A percentile compares a stretch with the other conserved stretches of the same genome.
Evolutionary conservation across 2,888 invertebrate genomes (phyloP).

Genomic region (Ophraella communa): DNA sequence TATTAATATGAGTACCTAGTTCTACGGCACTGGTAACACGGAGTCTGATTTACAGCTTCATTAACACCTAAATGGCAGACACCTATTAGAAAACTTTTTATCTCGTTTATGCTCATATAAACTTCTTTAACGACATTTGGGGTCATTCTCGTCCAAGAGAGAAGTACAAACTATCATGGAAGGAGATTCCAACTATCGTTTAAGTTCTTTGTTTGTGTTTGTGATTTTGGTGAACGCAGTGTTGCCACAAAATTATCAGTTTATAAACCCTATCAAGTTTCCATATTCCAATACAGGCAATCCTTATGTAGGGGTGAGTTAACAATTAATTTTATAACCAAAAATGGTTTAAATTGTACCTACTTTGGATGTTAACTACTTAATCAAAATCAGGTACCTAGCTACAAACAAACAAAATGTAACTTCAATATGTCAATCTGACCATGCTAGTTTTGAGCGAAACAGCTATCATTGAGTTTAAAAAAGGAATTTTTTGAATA

Average conservation of each 20-base stretch:
- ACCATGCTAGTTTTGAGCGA: too few relatives aligned
- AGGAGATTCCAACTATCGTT: neutral
- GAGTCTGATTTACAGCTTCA: neutral
- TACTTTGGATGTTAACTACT: too few relatives aligned
- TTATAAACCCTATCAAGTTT: conserved; percentile 6
- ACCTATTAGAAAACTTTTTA: neutral
- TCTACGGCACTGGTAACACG: neutral
- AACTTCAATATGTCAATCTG: too few relatives aligned
- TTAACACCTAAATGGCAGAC: neutral
- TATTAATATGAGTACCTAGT: too few relatives aligned
- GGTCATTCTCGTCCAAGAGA: neutral
- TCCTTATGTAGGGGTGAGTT: conserved; percentile 20
- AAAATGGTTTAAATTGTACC: too few relatives aligned
- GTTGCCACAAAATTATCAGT: neutral
- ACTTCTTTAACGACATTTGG: neutral
- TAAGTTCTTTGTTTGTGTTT: neutral
- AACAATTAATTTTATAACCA: neutral
- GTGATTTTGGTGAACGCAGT: conserved; percentile 1
- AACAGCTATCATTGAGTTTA: too few relatives aligned
- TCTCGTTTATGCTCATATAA: neutral
- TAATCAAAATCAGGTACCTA: too few relatives aligned
- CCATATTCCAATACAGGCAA: conserved; percentile 7
- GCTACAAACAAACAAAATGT: too few relatives aligned
- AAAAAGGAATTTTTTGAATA: too few relatives aligned
- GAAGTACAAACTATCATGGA: neutral